These are phyloP conservation scores for Drosophila santomea DNA, from an alignment of 1,140 invertebrate genomes.

Conservation along the genomic window DNA sequence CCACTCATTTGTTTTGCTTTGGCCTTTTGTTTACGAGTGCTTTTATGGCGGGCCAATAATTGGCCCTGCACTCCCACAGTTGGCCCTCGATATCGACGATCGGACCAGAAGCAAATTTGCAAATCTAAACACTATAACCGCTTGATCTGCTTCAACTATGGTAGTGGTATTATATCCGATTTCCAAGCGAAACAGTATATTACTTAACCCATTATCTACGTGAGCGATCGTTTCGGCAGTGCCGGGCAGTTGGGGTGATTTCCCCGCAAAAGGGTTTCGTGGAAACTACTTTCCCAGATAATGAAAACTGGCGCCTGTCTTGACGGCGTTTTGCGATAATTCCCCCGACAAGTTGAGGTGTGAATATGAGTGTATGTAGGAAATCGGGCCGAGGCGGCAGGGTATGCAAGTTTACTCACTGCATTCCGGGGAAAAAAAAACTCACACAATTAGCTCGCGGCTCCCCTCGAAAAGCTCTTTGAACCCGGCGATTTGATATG, in stretches of 20 bases:
- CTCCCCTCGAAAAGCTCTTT: conserved; percentile 16
- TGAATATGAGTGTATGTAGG: neutral
- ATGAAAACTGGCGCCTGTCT: conserved; percentile 30
- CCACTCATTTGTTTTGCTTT: conserved; percentile 40
- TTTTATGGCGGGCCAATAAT: conserved; percentile 41
- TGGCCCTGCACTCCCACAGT: conserved; percentile 32
- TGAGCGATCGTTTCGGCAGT: conserved; percentile 15
- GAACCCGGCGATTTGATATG: conserved; percentile 18
- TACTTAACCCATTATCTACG: neutral
- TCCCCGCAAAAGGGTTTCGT: conserved; percentile 20
- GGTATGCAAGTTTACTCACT: conserved; percentile 23
- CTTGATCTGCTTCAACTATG: too few species aligned
- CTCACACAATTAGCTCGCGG: conserved; percentile 13
- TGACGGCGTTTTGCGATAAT: conserved; percentile 25
- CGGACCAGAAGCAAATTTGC: too few species aligned
- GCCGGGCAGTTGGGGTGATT: conserved; percentile 11
- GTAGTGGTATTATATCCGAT: too few species aligned
- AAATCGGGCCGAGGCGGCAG: neutral
- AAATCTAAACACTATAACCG: too few species aligned
- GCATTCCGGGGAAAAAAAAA: conserved; percentile 28
- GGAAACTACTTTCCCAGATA: conserved; percentile 31
- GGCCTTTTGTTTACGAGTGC: conserved; percentile 34
- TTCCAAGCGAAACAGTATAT: too few species aligned
- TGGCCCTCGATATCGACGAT: conserved; percentile 8
- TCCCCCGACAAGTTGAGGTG: conserved; percentile 20